Conservation (phyloP, 2,888 invertebrate species). For the Polyommatus icarus region DNA sequence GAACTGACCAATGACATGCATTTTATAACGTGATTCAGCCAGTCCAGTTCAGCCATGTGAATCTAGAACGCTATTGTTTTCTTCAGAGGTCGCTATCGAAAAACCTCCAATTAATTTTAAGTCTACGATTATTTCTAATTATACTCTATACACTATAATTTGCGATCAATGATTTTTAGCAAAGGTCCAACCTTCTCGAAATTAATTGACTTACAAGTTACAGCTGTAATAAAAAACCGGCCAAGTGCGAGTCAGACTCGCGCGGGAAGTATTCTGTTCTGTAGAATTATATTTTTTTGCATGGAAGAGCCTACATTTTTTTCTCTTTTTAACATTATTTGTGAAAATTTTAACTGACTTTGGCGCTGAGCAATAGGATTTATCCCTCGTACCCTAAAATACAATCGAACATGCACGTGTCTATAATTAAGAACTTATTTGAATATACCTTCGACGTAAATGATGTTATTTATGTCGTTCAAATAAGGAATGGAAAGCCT, state of each 20-base stretch:
- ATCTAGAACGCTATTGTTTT: background rate
- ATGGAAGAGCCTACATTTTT: too few relatives aligned
- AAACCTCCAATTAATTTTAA: background rate
- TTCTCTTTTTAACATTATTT: too few relatives aligned
- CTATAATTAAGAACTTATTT: background rate
- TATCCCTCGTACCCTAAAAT: background rate
- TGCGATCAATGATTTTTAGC: background rate
- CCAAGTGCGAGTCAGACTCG: too few relatives aligned
- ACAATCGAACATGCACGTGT: background rate
- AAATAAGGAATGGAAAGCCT: slow-evolving; percentile 21
- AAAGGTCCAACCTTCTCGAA: background rate
- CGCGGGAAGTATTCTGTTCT: too few relatives aligned
- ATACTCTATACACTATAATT: background rate
- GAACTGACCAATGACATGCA: slow-evolving; percentile 27
- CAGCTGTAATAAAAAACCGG: background rate
- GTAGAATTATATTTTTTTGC: too few relatives aligned
- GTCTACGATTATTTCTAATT: background rate
- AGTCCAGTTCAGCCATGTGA: background rate
- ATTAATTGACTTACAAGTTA: background rate
- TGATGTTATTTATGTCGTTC: background rate
- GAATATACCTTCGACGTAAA: background rate
- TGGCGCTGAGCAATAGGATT: too few relatives aligned
- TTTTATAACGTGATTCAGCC: slow-evolving; percentile 4
- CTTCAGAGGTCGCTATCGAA: background rate
- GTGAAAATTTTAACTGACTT: too few relatives aligned